A percentile compares a stretch with the other conserved stretches of the same genome.
These are phyloP conservation scores for Ganaspis brasiliensis DNA, from an alignment of 2,888 invertebrate genomes.

Conservation along the genomic window DNA sequence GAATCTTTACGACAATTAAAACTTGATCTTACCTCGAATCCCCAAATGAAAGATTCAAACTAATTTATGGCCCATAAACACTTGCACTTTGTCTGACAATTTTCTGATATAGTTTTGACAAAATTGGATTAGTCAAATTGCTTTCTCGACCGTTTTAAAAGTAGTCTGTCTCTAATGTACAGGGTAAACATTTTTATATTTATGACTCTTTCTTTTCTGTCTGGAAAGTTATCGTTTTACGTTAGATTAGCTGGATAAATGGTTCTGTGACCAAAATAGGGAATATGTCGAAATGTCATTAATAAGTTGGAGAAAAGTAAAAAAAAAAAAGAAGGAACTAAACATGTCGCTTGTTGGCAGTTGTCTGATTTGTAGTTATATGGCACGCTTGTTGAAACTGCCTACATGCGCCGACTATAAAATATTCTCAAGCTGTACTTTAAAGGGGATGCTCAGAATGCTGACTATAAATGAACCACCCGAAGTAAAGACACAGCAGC, in stretches of 20 bases:
- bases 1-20: background rate
- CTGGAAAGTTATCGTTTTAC: background rate
- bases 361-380: slow-evolving; percentile 43
- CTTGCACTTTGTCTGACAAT: background rate
- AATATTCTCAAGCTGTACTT: slow-evolving; percentile 39
- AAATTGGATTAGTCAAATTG: too few species aligned
- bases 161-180: too few species aligned
- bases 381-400: slow-evolving; percentile 42
- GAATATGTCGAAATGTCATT: slow-evolving; percentile 1
- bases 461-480: slow-evolving; percentile 36
- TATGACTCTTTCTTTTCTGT: too few species aligned
- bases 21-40: background rate
- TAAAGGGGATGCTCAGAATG: slow-evolving; percentile 39
- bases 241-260: too few species aligned
- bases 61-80: background rate
- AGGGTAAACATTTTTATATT: too few species aligned
- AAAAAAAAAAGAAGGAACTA: background rate
- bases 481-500: background rate
- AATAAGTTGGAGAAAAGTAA: background rate
- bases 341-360: slow-evolving; percentile 40
- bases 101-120: background rate
- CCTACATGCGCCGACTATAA: slow-evolving; percentile 39
- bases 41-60: background rate
- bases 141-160: background rate
- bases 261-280: background rate